These are phyloP conservation scores for Sebastes variabilis DNA, from an alignment of 2,797 vertebrate genomes.

Conservation along the genomic window DNA sequence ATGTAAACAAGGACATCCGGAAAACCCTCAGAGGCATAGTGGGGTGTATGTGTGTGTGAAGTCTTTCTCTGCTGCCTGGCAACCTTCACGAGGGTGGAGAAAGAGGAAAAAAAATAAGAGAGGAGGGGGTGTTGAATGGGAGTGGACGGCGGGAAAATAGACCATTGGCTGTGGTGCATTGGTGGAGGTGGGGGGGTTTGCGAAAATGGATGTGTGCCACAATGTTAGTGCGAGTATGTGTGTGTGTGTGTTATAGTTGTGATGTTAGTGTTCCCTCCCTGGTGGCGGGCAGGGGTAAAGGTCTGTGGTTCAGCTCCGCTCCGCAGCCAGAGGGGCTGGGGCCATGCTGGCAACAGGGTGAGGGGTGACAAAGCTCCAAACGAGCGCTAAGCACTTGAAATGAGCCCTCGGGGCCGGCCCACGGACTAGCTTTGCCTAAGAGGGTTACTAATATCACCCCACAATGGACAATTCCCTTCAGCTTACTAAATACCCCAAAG, in stretches of 20 bases:
- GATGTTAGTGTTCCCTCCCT: slow-evolving; percentile 69
- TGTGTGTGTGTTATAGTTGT: slow-evolving; percentile 51
- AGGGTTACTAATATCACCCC: slow-evolving; percentile 82
- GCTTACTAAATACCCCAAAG: slow-evolving; percentile 67
- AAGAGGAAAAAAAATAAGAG: slow-evolving; percentile 40
- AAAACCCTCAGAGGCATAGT: slow-evolving; percentile 79
- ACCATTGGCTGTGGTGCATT: slow-evolving; percentile 67
- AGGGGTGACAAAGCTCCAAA: slow-evolving; percentile 81
- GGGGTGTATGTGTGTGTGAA: slow-evolving; percentile 77
- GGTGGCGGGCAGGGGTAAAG: slow-evolving; percentile 64
- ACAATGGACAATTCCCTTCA: slow-evolving; percentile 74
- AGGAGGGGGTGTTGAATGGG: slow-evolving; percentile 50
- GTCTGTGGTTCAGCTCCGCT: slow-evolving; percentile 65
- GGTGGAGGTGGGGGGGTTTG: slow-evolving; percentile 21
- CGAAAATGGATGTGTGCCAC: slow-evolving; percentile 67
- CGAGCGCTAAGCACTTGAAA: slow-evolving; percentile 81
- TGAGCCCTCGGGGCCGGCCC: slow-evolving; percentile 79
- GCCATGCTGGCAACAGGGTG: slow-evolving; percentile 72
- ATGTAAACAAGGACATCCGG: slow-evolving; percentile 84
- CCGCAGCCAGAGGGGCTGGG: slow-evolving; percentile 72
- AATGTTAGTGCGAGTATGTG: slow-evolving; percentile 34
- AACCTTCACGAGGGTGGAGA: slow-evolving; percentile 73
- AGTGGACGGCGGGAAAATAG: slow-evolving; percentile 73
- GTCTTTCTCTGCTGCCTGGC: slow-evolving; percentile 81
- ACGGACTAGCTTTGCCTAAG: slow-evolving; percentile 81